Evolutionary conservation across 2,113 vertebrate species (phyloP), one percentile per base, ranked within the genome.

Genomic region (Mastomys coucha): DNA sequence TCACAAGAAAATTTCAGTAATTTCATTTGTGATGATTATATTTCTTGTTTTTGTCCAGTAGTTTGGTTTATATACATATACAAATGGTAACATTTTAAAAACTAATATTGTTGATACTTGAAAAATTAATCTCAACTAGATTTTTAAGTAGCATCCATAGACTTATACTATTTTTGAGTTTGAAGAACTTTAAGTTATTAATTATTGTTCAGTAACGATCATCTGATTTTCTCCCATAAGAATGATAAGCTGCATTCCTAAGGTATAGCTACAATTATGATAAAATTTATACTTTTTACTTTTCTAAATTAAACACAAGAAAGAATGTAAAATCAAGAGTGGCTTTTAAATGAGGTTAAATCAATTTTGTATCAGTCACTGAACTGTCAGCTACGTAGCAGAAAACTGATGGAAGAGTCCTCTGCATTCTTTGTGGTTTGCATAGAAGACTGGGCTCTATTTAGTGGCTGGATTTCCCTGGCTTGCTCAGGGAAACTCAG

Each of bases 161-260:
- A 97, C 33, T 97, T 97, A 53, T 53, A 96, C 96, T 97, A 86
- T 96, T 95, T 89, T 98, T 97, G 93, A 97, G 91, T 80, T 75
- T 69, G 81, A 97, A 87, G 90, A 96, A 98, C 93, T 95, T 96
- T 96, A 97, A 98, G 77, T 98, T 98, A 98, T 98, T 98, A 94
- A 96, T 98, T 96, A 97, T 95, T 53, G 51, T 53, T 53, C 51
- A 53, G 51, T 53, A 53, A 53, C 10, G 51, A 11, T 98, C 97
- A 97, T 89, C 97, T 94, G 96, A 97, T 97, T 94, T 97, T 97
- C 63, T 96, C 45, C 91, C 63, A 22, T 95, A 95, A 94, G 63
- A 95, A 97, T 91, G 82, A 63, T 42, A 95, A 97, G 78, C 89
- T 97, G 78, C 95, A 98, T 96, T 96, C 93, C 69, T 56, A 93